Evolutionary conservation across 2,797 vertebrate species (phyloP), one percentile per base, ranked within the genome.

Genomic region (Peromyscus eremicus): DNA sequence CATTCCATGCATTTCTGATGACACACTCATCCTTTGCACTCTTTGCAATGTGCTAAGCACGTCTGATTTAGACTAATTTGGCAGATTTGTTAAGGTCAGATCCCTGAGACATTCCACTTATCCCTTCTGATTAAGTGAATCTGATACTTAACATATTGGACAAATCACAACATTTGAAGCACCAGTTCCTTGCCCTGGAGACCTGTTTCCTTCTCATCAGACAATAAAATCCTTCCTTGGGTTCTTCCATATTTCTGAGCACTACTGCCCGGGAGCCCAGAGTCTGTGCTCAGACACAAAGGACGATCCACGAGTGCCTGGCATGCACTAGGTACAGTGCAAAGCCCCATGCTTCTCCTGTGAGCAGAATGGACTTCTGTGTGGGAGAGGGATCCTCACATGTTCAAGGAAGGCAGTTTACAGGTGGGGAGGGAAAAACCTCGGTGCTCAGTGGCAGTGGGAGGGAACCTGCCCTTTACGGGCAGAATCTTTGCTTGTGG

Each of bases 1-100:
- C 96, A 97, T 95, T 79, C 80, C 95, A 95, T 88, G 94, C 80
- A 66, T 98, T 97, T 97, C 82, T 95, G 46, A 92, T 49, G 86
- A 92, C 92, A 92, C 95, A 94, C 76, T 92, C 93, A 96, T 64
- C 55, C 64, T 23, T 70, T 79, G 0, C 3, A 92, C 68, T 43
- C 92, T 83, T 71, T 73, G 62, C 13, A 84, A n/a, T 10, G 13
- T 79, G 34, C 60, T 93, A 68, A 76, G 0, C 79, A 77, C 89
- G 49, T 77, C 92, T 96, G 49, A 68, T 52, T 60, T 80, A 91
- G 60, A 87, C 27, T 75, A 49, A n/a, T 64, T 82, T 83, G 64
- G 49, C 10, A 89, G 12, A 1, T 60, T 83, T 57, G 29, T 60
- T 92, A 62, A 85, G 70, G 12, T 14, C 49, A 87, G 84, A 82